These are phyloP conservation scores for Antennarius maculatus DNA, from an alignment of 2,797 vertebrate species.

Conservation along the genomic window DNA sequence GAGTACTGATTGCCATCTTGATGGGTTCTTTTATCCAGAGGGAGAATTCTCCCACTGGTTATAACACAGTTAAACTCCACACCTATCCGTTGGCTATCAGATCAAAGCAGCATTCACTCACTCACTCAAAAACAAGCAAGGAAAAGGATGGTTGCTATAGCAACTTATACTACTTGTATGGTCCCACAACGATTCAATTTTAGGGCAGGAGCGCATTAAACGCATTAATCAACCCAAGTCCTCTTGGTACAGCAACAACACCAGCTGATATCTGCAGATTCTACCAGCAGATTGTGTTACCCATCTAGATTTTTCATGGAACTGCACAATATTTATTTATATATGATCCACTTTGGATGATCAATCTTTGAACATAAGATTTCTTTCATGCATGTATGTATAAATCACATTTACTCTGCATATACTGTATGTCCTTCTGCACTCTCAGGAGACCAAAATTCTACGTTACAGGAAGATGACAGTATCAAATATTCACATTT, in stretches of 20 bases:
- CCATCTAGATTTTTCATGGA: background rate
- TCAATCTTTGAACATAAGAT: constrained; percentile 27
- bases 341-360: constrained; percentile 9
- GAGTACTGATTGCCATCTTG: constrained; percentile 50
- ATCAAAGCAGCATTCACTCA: constrained; percentile 73
- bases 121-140: constrained; percentile 55
- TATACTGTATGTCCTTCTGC: constrained; percentile 21
- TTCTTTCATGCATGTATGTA: constrained; percentile 31
- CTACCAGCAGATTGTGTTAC: constrained; percentile 24
- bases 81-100: constrained; percentile 67
- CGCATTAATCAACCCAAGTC: constrained; percentile 57
- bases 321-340: background rate
- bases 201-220: constrained; percentile 52
- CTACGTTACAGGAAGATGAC: constrained; percentile 42
- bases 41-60: constrained; percentile 50
- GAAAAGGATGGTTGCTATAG: constrained; percentile 64
- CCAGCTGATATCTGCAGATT: constrained; percentile 49
- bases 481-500: constrained; percentile 74
- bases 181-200: constrained; percentile 47
- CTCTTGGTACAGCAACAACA: constrained; percentile 29
- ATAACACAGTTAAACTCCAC: constrained; percentile 61
- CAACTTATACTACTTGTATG: constrained; percentile 53
- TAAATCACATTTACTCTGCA: constrained; percentile 39
- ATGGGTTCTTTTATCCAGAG: constrained; percentile 37
- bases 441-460: constrained; percentile 40